Evolutionary conservation across 2,888 invertebrate genomes (phyloP).

Genomic region (Eupithecia exiguata): DNA sequence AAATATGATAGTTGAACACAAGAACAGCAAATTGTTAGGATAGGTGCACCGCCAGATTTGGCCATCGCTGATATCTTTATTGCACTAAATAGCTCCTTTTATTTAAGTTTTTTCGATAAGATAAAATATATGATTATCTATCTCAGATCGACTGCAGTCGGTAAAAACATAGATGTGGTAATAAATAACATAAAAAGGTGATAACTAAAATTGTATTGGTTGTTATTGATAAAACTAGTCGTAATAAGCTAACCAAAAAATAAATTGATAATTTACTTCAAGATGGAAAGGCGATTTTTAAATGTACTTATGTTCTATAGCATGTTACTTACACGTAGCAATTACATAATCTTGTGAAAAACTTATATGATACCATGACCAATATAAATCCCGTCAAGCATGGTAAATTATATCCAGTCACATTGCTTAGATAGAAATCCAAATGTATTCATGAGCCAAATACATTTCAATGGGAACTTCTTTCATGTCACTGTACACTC

Average conservation of each 20-base stretch:
- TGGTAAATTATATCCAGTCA: background rate
- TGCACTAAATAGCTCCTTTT: slow-evolving; percentile 11
- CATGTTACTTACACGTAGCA: background rate
- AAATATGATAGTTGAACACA: background rate
- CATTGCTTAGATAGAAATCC: slow-evolving; percentile 9
- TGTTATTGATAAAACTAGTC: background rate
- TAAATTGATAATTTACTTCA: background rate
- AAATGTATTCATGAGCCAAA: slow-evolving; percentile 18
- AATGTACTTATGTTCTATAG: background rate
- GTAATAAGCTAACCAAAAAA: background rate
- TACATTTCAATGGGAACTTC: slow-evolving; percentile 21
- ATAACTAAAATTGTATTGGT: background rate
- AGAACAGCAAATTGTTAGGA: background rate
- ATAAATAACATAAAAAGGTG: background rate
- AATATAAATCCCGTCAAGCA: background rate
- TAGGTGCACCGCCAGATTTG: slow-evolving; percentile 11
- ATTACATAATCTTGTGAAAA: background rate
- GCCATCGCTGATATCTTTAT: slow-evolving; percentile 24
- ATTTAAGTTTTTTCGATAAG: slow-evolving; percentile 1
- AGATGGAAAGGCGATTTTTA: background rate
- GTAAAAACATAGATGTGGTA: background rate
- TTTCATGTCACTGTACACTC: slow-evolving; percentile 22
- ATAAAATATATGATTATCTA: background rate
- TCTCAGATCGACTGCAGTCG: background rate
- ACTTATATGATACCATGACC: background rate